Evolutionary conservation across 1,140 invertebrate species (phyloP), one percentile per base, ranked within the genome.

Genomic region (Oscheius sp.): DNA sequence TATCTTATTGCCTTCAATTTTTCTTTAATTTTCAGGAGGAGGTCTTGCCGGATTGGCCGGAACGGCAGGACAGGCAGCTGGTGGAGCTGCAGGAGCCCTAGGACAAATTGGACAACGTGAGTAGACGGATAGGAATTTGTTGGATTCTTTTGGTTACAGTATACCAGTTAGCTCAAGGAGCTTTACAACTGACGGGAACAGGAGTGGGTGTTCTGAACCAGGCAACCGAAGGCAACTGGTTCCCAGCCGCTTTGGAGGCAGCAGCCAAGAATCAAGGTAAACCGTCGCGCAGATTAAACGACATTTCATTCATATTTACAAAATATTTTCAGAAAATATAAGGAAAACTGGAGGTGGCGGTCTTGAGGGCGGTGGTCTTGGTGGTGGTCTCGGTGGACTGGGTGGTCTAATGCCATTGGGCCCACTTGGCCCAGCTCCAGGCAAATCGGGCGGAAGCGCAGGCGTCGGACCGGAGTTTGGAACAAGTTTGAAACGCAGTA

Each of bases 181-280:
- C 80, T 2, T 74, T 81, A 15, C 82, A 84, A 61, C 68, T 81
- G 55, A 81, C 80, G 29, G 82, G 80, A 28, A 81, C 79, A 13
- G 79, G 79, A 26, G 79, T 81, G 15, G 82, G 82, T 13, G 82
- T 81, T 18, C 77, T 83, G 7, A 81, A 81, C 55, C 80, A 81
- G 35, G 80, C 80, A 3, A 78, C 77, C 2, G 80, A 81, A 75
- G 74, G 77, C 20, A 82, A 83, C 28, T 78, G 77, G 77, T 78
- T 78, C 36, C 77, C 77, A 31, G 76, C 77, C 13, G 75, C 68
- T n/a, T 23, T 78, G 15, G 77, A 78, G 34, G 36, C 79, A 29
- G 71, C 77, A n/a, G 82, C 80, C 3, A 75, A 75, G 28, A 73
- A 61, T 23, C 35, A 31, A 36, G 46, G 70, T 65, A 34, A 32